Conservation (phyloP, 2,113 vertebrate genomes). For the Crypturellus undulatus region DNA sequence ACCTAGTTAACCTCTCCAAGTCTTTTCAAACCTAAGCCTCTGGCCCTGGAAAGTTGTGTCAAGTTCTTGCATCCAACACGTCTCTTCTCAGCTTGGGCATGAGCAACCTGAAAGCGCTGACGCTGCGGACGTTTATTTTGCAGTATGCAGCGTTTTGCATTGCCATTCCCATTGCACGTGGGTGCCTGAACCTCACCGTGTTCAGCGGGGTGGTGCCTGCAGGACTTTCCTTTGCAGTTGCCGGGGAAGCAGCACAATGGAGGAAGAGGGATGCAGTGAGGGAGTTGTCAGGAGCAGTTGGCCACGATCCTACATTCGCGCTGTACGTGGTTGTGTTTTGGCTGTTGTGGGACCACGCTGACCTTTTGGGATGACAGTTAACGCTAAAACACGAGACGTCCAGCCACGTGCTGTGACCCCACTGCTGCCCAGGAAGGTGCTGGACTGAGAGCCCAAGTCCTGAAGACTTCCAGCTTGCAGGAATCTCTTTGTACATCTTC, state of each 20-base stretch:
- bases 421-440: background rate
- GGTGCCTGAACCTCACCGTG: rapidly evolving
- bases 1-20: background rate
- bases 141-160: rapidly evolving
- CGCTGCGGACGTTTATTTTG: rapidly evolving
- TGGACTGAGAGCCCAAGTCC: background rate
- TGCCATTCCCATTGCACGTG: rapidly evolving
- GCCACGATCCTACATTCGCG: too few species aligned
- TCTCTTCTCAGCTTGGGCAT: background rate
- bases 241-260: background rate
- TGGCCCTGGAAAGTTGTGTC: background rate
- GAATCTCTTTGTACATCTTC: background rate
- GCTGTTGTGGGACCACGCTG: background rate
- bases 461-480: background rate
- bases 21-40: background rate
- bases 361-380: background rate
- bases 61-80: background rate
- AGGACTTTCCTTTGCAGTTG: background rate
- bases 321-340: background rate
- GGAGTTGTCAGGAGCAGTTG: too few species aligned
- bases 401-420: background rate
- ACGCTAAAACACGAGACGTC: background rate
- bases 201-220: background rate
- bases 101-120: background rate
- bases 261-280: background rate